Conservation (phyloP, 2,888 invertebrate genomes). For the Limnephilus auricula region DNA sequence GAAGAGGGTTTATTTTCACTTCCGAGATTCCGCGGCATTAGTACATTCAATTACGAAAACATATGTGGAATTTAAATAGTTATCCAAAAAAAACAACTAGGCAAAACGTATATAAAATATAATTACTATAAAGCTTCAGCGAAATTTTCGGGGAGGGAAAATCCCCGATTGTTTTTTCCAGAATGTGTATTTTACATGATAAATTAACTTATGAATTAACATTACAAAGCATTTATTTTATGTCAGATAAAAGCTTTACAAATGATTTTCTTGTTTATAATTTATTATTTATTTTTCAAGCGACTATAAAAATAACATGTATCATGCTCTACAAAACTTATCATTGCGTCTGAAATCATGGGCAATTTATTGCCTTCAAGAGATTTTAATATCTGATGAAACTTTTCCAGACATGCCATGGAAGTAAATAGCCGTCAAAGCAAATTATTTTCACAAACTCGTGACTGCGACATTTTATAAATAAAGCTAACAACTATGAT, state of each 20-base stretch:
- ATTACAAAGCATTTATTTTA: not conserved
- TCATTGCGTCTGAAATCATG: not conserved
- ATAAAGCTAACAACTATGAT: not conserved
- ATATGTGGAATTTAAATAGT: too few species aligned
- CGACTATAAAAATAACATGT: not conserved
- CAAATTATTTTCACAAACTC: not conserved
- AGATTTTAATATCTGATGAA: not conserved
- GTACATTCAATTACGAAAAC: too few species aligned
- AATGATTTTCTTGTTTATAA: not conserved
- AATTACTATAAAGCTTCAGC: constrained; percentile 53
- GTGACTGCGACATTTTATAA: not conserved
- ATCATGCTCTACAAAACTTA: not conserved
- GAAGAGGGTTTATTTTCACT: too few species aligned
- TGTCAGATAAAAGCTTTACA: not conserved
- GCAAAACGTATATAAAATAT: too few species aligned
- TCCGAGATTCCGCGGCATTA: too few species aligned
- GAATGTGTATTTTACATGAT: not conserved
- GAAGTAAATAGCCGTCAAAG: not conserved
- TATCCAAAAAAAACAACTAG: too few species aligned
- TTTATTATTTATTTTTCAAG: not conserved
- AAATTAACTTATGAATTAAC: not conserved
- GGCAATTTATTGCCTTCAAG: not conserved
- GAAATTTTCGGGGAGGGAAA: constrained; percentile 59
- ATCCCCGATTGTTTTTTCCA: not conserved
- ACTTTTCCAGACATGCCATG: not conserved